Evolutionary conservation across 2,797 vertebrate genomes (phyloP).

Genomic region (Coccyzus lansbergi): DNA sequence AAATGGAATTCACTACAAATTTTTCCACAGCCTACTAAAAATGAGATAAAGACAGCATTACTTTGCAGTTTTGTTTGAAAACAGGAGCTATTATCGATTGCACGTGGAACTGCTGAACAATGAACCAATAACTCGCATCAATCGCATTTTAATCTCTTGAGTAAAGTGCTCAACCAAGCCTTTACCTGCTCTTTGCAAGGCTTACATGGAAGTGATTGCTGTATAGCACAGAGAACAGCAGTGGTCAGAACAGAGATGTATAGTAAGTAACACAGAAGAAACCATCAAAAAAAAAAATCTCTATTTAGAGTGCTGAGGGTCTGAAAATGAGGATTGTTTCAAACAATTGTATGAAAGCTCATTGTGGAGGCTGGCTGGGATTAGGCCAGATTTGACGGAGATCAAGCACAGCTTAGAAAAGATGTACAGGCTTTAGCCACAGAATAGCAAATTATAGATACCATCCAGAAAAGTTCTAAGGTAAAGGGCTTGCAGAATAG

Average conservation of each 20-base stretch:
- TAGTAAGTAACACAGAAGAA: background rate
- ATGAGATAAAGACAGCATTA: background rate
- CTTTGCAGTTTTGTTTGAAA: conserved; percentile 4
- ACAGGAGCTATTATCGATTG: background rate
- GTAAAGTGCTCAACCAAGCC: background rate
- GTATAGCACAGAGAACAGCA: background rate
- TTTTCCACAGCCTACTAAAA: background rate
- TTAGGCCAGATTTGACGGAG: background rate
- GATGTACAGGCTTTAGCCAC: background rate
- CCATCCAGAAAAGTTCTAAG: background rate
- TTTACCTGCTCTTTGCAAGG: background rate
- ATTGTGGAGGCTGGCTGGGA: background rate
- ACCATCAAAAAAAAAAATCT: background rate
- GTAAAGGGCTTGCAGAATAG: background rate
- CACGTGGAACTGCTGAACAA: background rate
- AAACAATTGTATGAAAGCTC: background rate
- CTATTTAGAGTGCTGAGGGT: background rate
- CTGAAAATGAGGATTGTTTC: background rate
- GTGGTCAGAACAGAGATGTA: fast-evolving
- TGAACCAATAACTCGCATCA: background rate
- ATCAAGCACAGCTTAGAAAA: background rate
- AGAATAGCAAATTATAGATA: background rate
- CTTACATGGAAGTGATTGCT: fast-evolving
- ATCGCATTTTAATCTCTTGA: background rate
- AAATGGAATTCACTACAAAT: background rate